Evolutionary conservation across 2,888 invertebrate species (phyloP), one percentile per base, ranked within the genome.

Genomic region (Cremastinae sp.): DNA sequence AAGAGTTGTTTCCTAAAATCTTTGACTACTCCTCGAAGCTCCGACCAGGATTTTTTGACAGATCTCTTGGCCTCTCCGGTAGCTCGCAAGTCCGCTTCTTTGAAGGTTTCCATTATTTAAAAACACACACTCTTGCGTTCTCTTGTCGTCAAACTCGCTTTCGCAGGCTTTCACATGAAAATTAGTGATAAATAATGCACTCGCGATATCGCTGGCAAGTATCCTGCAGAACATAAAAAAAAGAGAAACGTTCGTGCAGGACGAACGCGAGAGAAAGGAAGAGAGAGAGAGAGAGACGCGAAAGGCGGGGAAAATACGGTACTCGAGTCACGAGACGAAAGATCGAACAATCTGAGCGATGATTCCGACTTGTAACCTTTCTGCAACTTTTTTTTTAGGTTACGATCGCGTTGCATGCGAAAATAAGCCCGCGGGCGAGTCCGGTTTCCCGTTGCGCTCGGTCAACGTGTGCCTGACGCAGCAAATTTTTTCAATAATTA

Each of bases 1-100:
- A 95, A 95, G 73, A 97, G 89, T 85, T 95, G 94, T 81, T 95
- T 93, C 10, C 97, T 91, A 81, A 96, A 91, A 85, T 96, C 96
- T 84, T 95, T 94, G 0, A 97, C 96, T 7, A 95, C 94, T 58
- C 93, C 93, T 75, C 95, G 92, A 18, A 96, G 92, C 88, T 96
- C 96, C 0, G 94, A 93, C 97, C 96, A 97, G 64, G 94, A 92
- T 84, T 89, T 90, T 70, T 84, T 84, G 58, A 78, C 77, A 68
- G 83, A 79, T 78, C 70, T 76, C 41, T 49, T 51, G 9, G 56
- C 34, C 20, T 75, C 77, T 8, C 64, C 38, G 2, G 53, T 45
- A 12, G 68, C 66, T 53, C 66, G 79, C 22, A 22, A 51, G 28
- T 78, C 79, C 12, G 79, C 81, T 62, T 82, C 83, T 71, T 81